phyloP scores from a whole-genome alignment of 35 echinoderm and acorn worm genomes.

The Ophioderma brevispina region DNA sequence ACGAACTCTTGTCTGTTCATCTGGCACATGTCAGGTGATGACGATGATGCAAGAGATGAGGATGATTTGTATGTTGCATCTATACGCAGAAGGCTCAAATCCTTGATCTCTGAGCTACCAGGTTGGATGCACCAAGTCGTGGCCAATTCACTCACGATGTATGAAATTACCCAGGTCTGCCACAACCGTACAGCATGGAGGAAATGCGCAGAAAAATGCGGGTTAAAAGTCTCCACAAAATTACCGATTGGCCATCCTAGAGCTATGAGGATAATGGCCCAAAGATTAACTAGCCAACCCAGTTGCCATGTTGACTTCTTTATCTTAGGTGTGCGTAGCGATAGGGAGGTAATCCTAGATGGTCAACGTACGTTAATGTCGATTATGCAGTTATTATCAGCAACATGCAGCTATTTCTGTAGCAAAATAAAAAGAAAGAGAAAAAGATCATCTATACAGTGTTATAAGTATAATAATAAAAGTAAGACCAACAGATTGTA shows the following conservation, averaged over 20 bases:
- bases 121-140: conserved; percentile 86
- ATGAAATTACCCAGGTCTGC: conserved; percentile 89
- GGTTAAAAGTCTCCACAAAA: conserved; percentile 91
- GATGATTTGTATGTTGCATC: neutral
- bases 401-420: neutral
- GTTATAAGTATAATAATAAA: neutral
- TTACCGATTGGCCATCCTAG: conserved; percentile 96
- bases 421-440: neutral
- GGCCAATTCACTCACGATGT: conserved; percentile 85
- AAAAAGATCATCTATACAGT: neutral
- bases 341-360: no score
- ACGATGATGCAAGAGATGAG: no score
- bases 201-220: conserved; percentile 95
- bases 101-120: conserved; percentile 95
- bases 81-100: conserved; percentile 27
- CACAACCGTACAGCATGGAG: conserved; percentile 95
- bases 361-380: neutral
- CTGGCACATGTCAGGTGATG: no score
- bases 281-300: conserved; percentile 95
- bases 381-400: neutral
- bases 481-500: neutral
- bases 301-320: conserved; percentile 94
- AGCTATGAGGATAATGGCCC: conserved; percentile 79
- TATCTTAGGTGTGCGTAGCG: neutral
- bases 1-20: no score